Percentiles rank a stretch among this genome's conserved stretches.
phyloP scores from a whole-genome alignment of 2,797 vertebrate species.

The Eleutherodactylus coqui region DNA sequence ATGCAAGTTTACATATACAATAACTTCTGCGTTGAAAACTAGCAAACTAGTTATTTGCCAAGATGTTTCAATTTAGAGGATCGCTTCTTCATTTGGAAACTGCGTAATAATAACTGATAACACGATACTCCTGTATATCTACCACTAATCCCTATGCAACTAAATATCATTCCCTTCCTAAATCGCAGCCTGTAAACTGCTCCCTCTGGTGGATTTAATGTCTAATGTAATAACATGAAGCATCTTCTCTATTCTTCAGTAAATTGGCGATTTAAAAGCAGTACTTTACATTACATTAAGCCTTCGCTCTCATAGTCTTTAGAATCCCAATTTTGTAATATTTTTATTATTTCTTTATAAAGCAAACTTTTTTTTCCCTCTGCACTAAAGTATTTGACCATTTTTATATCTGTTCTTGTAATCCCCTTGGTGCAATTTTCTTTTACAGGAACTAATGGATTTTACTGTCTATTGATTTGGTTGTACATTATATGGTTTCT shows the following conservation, averaged over 20 bases:
- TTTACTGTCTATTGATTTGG: conserved; percentile 50
- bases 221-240: neutral
- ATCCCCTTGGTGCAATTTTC: conserved; percentile 39
- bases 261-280: conserved; percentile 12
- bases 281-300: conserved; percentile 17
- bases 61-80: neutral
- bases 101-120: neutral
- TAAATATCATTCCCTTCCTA: neutral
- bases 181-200: conserved; percentile 5
- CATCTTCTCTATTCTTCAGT: neutral
- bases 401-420: conserved; percentile 49
- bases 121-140: neutral
- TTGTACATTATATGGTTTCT: conserved; percentile 40
- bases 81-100: neutral
- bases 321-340: conserved; percentile 18
- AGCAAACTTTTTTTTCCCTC: neutral
- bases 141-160: conserved; percentile 16
- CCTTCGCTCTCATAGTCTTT: neutral
- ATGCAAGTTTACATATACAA: neutral
- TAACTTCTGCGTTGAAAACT: no score
- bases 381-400: conserved; percentile 3
- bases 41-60: no score
- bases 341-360: conserved; percentile 20
- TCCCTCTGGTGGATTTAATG: conserved; percentile 46
- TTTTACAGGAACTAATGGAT: conserved; percentile 50